Evolutionary conservation across 64 coral and sea anemone genomes (phyloP), one percentile per base, ranked within the genome.

Genomic region (Montipora sp.): DNA sequence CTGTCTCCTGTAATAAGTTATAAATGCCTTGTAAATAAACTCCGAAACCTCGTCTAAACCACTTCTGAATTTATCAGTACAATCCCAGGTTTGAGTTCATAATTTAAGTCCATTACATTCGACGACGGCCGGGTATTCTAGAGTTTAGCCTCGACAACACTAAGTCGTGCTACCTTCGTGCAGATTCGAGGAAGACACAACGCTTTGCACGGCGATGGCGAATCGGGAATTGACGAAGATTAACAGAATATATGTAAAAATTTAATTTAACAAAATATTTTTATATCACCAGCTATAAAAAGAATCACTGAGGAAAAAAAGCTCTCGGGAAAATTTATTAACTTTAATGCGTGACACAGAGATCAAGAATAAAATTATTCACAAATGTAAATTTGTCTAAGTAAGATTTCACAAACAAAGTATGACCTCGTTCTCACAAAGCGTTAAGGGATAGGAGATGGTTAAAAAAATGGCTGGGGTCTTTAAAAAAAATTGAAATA

Each of bases 361-460:
- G 16, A 68, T 5, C 19, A 85, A 50, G 9, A 18, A 27, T 50
- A 72, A 84, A 85, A 22, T 71, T 85, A 72, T 85, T 85, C n/a
- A 85, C 65, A 71, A 43, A 85, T 72, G 63, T 85, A 71, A 85
- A 85, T 85, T 85, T 83, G 59, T 59, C 59, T 85, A 71, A 70
- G 82, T 85, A 85, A 3, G 65, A 51, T 68, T 85, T 85, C 50
- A 85, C 49, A 72, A 43, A 85, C 27, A 36, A 8, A 48, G 60
- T 63, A 4, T 63, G 60, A 63, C 14, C 60, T 55, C 51, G 10
- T 5, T 55, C 5, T 55, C 9, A 11, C 14, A 57, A 8, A 15
- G 14, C 8, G 9, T 63, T 63, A 55, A 55, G 10, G 5, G 3
- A 63, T 3, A 16, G 60, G 7, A 11, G 53, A 11, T 11, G 13